phyloP scores from a whole-genome alignment of 2,797 vertebrate species.

The Myotis pilosus region DNA sequence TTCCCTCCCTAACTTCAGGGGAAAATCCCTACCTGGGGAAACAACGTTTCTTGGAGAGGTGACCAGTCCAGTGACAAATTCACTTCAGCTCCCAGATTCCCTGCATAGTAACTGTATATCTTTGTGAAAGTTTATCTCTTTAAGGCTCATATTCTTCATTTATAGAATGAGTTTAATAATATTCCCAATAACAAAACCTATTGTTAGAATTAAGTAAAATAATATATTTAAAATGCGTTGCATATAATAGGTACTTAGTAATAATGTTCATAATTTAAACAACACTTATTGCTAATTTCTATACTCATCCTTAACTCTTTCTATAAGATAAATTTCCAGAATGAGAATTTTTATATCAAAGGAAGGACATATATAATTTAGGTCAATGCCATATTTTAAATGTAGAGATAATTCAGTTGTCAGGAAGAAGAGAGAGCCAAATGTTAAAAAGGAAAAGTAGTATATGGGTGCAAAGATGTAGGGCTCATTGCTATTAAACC shows the following conservation, averaged over 20 bases:
- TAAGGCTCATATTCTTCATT: not conserved
- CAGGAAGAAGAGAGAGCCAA: not conserved
- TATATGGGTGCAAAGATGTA: not conserved
- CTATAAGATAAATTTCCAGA: not conserved
- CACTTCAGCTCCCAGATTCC: not conserved
- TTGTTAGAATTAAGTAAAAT: not conserved
- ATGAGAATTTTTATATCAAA: slow-evolving; percentile 41
- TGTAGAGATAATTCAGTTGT: not conserved
- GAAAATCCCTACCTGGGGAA: too few species aligned
- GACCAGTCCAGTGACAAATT: not conserved
- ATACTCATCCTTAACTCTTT: slow-evolving; percentile 8
- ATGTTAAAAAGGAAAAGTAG: not conserved
- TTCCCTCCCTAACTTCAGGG: too few species aligned
- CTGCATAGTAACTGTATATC: not conserved
- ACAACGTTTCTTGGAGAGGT: too few species aligned
- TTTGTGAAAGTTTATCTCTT: not conserved
- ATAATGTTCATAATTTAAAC: not conserved
- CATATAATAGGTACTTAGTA: not conserved
- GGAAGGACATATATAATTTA: slow-evolving; percentile 10
- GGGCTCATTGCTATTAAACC: not conserved
- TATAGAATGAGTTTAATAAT: not conserved
- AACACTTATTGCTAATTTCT: not conserved
- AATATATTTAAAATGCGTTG: slow-evolving; percentile 8
- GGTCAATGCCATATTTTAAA: slow-evolving; percentile 3
- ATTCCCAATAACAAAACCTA: not conserved